These are phyloP conservation scores for Salvator merianae DNA, from an alignment of 2,113 vertebrate species.

Conservation along the genomic window DNA sequence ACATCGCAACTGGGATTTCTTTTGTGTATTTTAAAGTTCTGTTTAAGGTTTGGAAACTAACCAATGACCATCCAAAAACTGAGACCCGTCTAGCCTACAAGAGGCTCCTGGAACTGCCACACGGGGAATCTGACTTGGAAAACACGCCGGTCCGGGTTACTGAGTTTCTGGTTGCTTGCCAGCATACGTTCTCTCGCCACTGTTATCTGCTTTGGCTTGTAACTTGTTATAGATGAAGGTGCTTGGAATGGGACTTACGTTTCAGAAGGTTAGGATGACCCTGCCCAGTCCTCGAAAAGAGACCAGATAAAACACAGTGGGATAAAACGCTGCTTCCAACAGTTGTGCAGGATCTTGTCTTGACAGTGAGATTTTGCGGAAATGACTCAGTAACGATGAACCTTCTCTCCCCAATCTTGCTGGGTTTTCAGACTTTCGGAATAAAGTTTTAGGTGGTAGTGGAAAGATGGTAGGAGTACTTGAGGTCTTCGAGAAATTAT, in stretches of 20 bases:
- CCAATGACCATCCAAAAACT: no score
- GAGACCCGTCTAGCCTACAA: no score
- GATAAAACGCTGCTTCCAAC: background rate
- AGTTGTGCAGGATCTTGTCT: background rate
- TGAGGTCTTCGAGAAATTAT: no score
- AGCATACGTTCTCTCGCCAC: no score
- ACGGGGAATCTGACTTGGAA: no score
- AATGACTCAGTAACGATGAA: background rate
- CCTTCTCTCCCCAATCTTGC: background rate
- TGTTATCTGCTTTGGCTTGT: background rate
- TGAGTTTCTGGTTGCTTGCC: no score
- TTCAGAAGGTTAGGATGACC: conserved; percentile 1
- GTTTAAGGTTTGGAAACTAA: no score
- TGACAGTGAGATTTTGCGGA: background rate
- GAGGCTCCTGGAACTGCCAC: no score
- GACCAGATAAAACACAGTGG: background rate
- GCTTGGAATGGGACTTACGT: background rate
- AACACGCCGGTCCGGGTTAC: no score
- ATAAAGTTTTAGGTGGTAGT: background rate
- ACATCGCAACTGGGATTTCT: no score
- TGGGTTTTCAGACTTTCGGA: background rate
- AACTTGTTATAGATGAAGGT: background rate
- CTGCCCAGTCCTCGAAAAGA: background rate
- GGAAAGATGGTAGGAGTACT: background rate
- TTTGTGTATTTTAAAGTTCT: no score